Evolutionary conservation across 2,888 invertebrate genomes (phyloP).

Genomic region (Desoria tigrina): DNA sequence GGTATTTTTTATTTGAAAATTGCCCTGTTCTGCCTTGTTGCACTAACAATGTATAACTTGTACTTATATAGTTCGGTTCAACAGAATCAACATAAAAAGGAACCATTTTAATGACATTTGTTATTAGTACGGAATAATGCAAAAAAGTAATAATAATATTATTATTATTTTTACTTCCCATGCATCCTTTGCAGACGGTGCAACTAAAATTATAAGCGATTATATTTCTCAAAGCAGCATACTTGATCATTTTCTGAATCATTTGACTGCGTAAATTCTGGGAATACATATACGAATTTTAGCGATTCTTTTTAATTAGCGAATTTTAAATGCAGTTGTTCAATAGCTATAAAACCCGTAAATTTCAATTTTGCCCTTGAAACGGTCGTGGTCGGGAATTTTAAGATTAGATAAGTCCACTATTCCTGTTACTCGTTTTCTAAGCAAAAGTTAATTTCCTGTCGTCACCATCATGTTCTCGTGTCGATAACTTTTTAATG

Average conservation of each 20-base stretch:
- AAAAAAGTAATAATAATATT: no score
- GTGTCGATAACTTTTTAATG: no score
- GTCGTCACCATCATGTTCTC: no score
- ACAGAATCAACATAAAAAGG: slow-evolving; percentile 15
- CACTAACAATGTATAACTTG: background rate
- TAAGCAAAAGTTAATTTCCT: no score
- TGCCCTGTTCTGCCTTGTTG: slow-evolving; percentile 18
- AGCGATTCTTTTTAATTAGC: no score
- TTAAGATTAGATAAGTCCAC: no score
- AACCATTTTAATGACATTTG: background rate
- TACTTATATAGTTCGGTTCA: background rate
- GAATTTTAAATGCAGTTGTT: background rate
- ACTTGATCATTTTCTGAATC: no score
- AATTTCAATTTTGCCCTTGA: background rate
- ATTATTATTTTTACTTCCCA: background rate
- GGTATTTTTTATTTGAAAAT: slow-evolving; percentile 20
- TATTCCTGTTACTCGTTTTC: no score
- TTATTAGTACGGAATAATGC: background rate
- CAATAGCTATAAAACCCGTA: background rate
- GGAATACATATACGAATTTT: no score
- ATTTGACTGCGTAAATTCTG: no score
- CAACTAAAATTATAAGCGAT: no score
- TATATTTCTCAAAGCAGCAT: no score
- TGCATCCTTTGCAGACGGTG: background rate
- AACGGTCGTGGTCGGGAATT: background rate